Evolutionary conservation across 2,113 vertebrate genomes (phyloP).

Genomic region (Shinisaurus crocodilurus): DNA sequence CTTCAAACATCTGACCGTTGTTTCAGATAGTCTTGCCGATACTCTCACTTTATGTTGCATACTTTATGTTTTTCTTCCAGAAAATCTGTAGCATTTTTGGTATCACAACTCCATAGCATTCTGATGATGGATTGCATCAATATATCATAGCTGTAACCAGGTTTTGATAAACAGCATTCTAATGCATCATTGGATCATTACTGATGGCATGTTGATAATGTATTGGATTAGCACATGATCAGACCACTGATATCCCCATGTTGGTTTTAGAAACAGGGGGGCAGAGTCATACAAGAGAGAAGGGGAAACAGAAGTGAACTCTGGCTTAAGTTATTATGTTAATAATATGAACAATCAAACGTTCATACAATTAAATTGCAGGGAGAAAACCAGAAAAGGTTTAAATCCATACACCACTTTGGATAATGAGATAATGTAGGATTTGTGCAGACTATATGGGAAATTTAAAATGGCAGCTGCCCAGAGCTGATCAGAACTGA

Average conservation of each 20-base stretch:
- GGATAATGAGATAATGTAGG: too few relatives aligned
- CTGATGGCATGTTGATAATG: slow-evolving; percentile 75
- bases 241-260: slow-evolving; percentile 70
- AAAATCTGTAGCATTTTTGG: slow-evolving; percentile 45
- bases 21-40: background rate
- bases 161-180: slow-evolving; percentile 72
- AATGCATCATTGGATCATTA: slow-evolving; percentile 77
- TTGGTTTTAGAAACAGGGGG: slow-evolving; percentile 76
- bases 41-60: too few relatives aligned
- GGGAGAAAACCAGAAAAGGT: too few relatives aligned
- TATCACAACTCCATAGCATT: slow-evolving; percentile 38
- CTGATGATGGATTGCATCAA: slow-evolving; percentile 69
- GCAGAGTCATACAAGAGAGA: slow-evolving; percentile 64
- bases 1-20: background rate
- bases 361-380: too few relatives aligned
- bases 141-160: slow-evolving; percentile 65
- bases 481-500: too few relatives aligned
- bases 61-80: slow-evolving; percentile 49
- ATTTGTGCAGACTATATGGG: too few relatives aligned
- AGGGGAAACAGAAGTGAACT: slow-evolving; percentile 55
- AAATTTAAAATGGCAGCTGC: too few relatives aligned
- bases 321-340: background rate
- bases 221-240: slow-evolving; percentile 77
- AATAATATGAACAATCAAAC: too few relatives aligned
- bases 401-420: too few relatives aligned